Base-by-base conservation (phyloP, 1,140 invertebrate genomes). In the Metaphire vulgaris region DNA sequence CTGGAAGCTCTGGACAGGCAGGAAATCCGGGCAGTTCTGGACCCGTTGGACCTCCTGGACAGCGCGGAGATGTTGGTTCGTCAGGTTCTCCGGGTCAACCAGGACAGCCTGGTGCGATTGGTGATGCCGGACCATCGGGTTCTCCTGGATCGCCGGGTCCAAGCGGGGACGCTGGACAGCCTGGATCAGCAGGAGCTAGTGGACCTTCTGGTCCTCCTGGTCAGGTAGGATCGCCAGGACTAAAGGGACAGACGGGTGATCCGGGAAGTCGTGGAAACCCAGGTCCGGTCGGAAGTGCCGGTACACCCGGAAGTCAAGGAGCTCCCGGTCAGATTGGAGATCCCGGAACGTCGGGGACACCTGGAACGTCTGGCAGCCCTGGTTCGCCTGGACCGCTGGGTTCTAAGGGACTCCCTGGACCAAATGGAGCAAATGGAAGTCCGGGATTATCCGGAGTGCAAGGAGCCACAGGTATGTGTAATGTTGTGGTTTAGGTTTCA, bases 141-240 rank as follows among this genome's bases (percentile, higher is more conserved):
- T 94, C 29, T 1, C 41, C n/a, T 66, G 65, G 65, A 1, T 32
- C 65, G 1, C 15, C 26, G 26, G 56, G 94, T 64, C 74, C 83
- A 14, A 80, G 79, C 69, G 84, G 84, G 75, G 80, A 80, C 30
- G 73, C 75, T 28, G 83, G 84, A 28, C 56, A n/a, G 21, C 56
- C 65, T 14, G 73, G 73, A 67, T 28, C 1, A 14, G 26, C 30
- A 1, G 73, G 73, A 31, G 32, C 68, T 26, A 2, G 29, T 21
- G 75, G 75, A 72, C 33, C 26, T 1, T 31, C 34, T 26, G 75
- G 75, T 72, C 26, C 33, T 32, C 12, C 56, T 28, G 73, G 73
- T 21, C 73, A 26, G 26, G 15, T 68, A 2, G 73, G 73, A 31
- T 64, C 56, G 16, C 14, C 34, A n/a, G 71, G 71, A 34, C 31